Evolutionary conservation across 35 echinoderm and acorn worm species (phyloP).

Genomic region (Patiria miniata): DNA sequence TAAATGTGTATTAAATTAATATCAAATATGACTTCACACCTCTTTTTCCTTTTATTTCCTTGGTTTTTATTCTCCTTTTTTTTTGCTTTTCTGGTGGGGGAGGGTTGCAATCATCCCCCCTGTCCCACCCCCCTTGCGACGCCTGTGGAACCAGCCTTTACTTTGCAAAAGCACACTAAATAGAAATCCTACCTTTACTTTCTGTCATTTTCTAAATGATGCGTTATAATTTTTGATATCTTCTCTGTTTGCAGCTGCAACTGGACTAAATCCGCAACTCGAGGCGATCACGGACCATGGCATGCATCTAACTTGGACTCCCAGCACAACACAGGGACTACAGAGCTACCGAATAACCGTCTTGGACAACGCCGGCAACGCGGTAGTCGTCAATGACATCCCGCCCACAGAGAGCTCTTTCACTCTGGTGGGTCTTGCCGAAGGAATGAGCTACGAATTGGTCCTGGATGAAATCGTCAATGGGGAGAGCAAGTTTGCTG

Average conservation of each 20-base stretch:
- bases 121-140: no score
- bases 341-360: not conserved
- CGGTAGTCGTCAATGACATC: not conserved
- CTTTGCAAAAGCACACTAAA: no score
- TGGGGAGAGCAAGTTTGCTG: not conserved
- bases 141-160: no score
- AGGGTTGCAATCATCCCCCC: no score
- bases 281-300: not conserved
- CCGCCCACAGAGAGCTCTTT: not conserved
- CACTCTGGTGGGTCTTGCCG: not conserved
- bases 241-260: not conserved
- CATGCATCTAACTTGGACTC: not conserved
- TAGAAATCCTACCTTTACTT: no score
- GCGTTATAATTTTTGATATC: no score
- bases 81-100: no score
- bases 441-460: not conserved
- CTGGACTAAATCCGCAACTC: not conserved
- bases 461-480: not conserved
- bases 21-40: no score
- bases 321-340: not conserved
- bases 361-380: not conserved
- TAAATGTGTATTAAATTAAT: no score
- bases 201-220: no score
- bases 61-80: no score
- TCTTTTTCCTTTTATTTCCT: no score